Evolutionary conservation across 2,888 invertebrate genomes (phyloP).

Genomic region (Ophion ellenae): DNA sequence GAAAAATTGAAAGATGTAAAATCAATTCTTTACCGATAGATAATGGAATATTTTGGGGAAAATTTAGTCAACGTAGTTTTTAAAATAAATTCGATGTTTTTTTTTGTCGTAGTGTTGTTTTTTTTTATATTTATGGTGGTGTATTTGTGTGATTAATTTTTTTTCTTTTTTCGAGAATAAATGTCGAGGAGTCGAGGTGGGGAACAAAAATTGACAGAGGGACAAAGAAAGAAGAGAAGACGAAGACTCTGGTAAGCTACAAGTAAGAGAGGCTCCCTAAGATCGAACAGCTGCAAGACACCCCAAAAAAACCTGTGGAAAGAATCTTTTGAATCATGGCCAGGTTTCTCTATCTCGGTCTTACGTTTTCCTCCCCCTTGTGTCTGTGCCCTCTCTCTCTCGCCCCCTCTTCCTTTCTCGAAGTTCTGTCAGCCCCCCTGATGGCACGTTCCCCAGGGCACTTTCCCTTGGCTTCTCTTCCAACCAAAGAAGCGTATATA

Average conservation of each 20-base stretch:
- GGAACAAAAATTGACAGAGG: conserved; percentile 24
- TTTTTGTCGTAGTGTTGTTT: not conserved
- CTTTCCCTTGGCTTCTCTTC: conserved; percentile 45
- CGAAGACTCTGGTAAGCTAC: conserved; percentile 30
- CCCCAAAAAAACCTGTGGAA: conserved; percentile 66
- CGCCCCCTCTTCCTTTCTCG: conserved; percentile 17
- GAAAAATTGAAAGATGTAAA: not conserved
- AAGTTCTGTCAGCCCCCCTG: conserved; percentile 18
- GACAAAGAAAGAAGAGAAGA: conserved; percentile 29
- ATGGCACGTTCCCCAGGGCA: conserved; percentile 55
- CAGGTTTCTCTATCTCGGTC: conserved; percentile 65
- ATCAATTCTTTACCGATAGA: not conserved
- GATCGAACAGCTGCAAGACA: conserved; percentile 71
- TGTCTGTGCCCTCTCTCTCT: conserved; percentile 42
- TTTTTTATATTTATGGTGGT: not conserved
- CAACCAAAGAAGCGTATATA: conserved; percentile 27
- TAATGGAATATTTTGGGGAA: not conserved
- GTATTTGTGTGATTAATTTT: not conserved
- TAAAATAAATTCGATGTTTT: not conserved
- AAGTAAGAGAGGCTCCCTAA: conserved; percentile 56
- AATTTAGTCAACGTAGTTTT: not conserved
- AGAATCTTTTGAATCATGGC: conserved; percentile 74
- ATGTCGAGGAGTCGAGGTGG: conserved; percentile 5
- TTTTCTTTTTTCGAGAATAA: conserved; percentile 7
- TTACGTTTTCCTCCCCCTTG: conserved; percentile 59